Percentiles rank a stretch among this genome's conserved stretches.
phyloP scores from a whole-genome alignment of 37 sponge, comb jelly and placozoan species.

The Cladorhizidae sp. region DNA sequence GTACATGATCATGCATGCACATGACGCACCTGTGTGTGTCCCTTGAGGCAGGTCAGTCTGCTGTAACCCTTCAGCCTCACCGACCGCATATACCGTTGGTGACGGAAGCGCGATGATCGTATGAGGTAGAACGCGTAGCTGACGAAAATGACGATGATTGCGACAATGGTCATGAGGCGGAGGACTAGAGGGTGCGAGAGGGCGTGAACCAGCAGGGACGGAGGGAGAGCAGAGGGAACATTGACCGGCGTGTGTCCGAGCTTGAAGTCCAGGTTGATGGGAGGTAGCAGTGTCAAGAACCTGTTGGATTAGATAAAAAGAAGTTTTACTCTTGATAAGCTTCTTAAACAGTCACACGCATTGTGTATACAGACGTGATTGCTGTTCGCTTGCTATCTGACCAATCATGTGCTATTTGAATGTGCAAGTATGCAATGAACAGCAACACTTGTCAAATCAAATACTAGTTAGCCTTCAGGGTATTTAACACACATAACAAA shows the following conservation, averaged over 20 bases:
- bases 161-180: conserved; percentile 5
- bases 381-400: too few relatives aligned
- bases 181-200: conserved; percentile 23
- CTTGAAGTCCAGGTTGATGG: conserved; percentile 61
- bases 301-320: not conserved
- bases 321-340: not conserved
- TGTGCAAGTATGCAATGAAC: too few relatives aligned
- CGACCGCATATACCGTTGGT: not conserved
- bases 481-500: too few relatives aligned
- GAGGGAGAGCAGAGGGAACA: not conserved
- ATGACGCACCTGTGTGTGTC: conserved; percentile 54
- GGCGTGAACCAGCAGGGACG: not conserved
- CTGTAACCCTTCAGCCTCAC: not conserved
- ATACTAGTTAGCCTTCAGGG: too few relatives aligned
- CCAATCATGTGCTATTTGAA: too few relatives aligned
- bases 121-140: conserved; percentile 28
- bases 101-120: conserved; percentile 9
- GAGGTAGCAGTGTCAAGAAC: conserved; percentile 76
- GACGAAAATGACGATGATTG: not conserved
- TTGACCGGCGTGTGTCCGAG: conserved; percentile 15
- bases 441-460: too few relatives aligned
- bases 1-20: too few relatives aligned
- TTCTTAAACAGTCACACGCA: too few relatives aligned
- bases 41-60: conserved; percentile 27
- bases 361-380: too few relatives aligned